phyloP scores from a whole-genome alignment of 2,888 invertebrate genomes.

The Psococerastis gibbosa region DNA sequence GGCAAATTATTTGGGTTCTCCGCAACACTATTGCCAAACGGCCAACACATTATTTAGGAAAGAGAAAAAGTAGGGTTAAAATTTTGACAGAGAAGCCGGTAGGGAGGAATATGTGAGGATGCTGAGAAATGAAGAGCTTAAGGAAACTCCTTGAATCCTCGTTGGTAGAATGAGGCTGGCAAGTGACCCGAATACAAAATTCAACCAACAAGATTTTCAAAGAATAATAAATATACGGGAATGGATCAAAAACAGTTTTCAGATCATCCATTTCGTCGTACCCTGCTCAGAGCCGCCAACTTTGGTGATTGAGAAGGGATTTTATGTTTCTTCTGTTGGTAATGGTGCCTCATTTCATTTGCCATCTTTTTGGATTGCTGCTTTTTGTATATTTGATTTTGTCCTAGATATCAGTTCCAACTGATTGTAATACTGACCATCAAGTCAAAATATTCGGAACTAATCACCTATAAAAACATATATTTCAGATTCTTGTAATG shows the following conservation, averaged over 20 bases:
- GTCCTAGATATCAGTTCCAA: too few relatives aligned
- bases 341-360: slow-evolving; percentile 6
- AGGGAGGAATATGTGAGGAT: slow-evolving; percentile 4
- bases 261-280: slow-evolving; percentile 3
- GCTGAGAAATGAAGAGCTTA: slow-evolving; percentile 6
- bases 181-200: slow-evolving; percentile 7
- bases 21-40: too few relatives aligned
- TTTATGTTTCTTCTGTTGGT: slow-evolving; percentile 4
- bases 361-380: slow-evolving; percentile 4
- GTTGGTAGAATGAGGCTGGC: neutral
- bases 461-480: too few relatives aligned
- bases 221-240: slow-evolving; percentile 4
- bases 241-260: slow-evolving; percentile 7
- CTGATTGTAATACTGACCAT: too few relatives aligned
- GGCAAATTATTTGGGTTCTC: too few relatives aligned
- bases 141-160: slow-evolving; percentile 3
- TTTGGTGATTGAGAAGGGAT: slow-evolving; percentile 6
- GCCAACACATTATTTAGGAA: too few relatives aligned
- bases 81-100: neutral
- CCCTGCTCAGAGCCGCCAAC: too few relatives aligned
- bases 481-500: too few relatives aligned
- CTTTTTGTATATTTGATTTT: slow-evolving; percentile 4
- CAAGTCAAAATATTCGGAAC: too few relatives aligned
- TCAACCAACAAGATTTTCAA: slow-evolving; percentile 3
- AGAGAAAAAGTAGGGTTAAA: neutral